Conservation (phyloP, 2,797 vertebrate species). For the Acipenser ruthenus region DNA sequence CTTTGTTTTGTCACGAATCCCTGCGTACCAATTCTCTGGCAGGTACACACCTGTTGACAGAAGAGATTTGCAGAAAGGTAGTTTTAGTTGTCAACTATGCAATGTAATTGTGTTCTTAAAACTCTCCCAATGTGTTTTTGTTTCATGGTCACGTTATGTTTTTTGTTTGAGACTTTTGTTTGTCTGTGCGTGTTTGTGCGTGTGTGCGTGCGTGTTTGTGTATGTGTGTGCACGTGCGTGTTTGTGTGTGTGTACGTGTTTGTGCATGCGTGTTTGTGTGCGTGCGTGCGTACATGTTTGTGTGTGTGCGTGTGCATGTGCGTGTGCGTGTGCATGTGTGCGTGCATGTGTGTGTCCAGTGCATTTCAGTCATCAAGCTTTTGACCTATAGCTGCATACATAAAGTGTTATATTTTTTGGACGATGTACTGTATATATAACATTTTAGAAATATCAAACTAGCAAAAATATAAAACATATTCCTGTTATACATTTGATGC, state of each 20-base stretch:
- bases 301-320: slow-evolving; percentile 10
- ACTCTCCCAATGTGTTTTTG: slow-evolving; percentile 30
- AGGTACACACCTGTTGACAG: too few species aligned
- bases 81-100: slow-evolving; percentile 29
- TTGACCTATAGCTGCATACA: slow-evolving; percentile 22
- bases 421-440: slow-evolving; percentile 28
- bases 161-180: slow-evolving; percentile 32
- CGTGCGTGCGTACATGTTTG: background rate
- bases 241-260: too few species aligned
- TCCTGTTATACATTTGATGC: slow-evolving; percentile 9
- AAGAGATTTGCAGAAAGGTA: slow-evolving; percentile 23
- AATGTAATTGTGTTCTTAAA: slow-evolving; percentile 45
- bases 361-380: slow-evolving; percentile 33
- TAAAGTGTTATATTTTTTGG: background rate
- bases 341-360: slow-evolving; percentile 23
- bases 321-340: too few species aligned
- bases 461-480: slow-evolving; percentile 23
- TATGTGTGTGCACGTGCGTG: slow-evolving; percentile 21
- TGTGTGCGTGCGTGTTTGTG: too few species aligned
- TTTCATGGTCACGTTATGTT: slow-evolving; percentile 31
- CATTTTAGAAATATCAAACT: slow-evolving; percentile 31
- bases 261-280: too few species aligned
- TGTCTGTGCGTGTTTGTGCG: slow-evolving; percentile 24
- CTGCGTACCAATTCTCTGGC: too few species aligned
- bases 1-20: too few species aligned